A percentile compares a stretch with the other conserved stretches of the same genome.
These are phyloP conservation scores for Gopherus flavomarginatus DNA, from an alignment of 2,113 vertebrate genomes.

Conservation along the genomic window DNA sequence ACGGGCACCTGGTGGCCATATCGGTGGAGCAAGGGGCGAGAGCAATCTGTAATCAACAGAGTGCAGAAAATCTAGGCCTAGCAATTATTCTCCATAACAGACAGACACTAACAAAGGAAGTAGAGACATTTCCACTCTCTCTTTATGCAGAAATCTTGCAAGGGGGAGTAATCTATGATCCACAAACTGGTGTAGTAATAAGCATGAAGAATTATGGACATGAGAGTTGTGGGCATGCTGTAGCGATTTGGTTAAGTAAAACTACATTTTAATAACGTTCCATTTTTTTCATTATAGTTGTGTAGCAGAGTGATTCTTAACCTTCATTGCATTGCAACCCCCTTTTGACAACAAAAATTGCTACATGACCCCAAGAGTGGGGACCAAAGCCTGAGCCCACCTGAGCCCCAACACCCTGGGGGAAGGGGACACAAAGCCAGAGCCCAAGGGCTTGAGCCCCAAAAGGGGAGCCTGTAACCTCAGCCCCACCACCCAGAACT, in stretches of 20 bases:
- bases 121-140: fast-evolving
- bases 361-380: too few species aligned
- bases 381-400: too few species aligned
- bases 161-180: not conserved
- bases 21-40: too few species aligned
- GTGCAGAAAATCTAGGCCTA: not conserved
- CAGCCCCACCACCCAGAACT: too few species aligned
- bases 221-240: not conserved
- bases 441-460: too few species aligned
- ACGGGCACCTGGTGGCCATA: too few species aligned
- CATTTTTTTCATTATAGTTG: not conserved
- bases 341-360: too few species aligned
- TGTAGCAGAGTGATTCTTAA: not conserved
- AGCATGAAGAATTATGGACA: not conserved
- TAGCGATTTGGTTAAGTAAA: not conserved
- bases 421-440: too few species aligned
- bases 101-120: not conserved
- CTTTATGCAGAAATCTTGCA: not conserved
- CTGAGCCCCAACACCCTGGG: too few species aligned
- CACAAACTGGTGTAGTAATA: not conserved
- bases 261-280: not conserved
- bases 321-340: too few species aligned
- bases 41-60: too few species aligned
- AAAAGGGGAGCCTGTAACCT: too few species aligned
- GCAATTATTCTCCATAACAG: not conserved